Conservation (phyloP, 2,888 invertebrate genomes). For the Drosophila sordidula region DNA sequence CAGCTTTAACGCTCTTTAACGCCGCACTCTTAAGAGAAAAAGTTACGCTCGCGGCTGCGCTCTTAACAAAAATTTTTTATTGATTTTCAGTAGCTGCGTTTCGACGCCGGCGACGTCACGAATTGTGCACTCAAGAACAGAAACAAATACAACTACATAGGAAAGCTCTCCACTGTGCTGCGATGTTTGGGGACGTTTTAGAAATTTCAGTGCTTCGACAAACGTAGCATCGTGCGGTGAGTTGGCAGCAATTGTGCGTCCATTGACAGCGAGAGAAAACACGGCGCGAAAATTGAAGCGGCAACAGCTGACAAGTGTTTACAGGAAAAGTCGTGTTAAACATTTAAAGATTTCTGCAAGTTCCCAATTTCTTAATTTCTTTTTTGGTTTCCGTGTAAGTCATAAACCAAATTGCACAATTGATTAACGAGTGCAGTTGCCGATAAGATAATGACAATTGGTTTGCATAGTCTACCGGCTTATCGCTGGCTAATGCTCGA, state of each 20-base stretch:
- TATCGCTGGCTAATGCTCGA: slow-evolving; percentile 20
- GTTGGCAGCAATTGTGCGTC: neutral
- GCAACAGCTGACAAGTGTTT: slow-evolving; percentile 36
- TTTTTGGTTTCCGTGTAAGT: slow-evolving; percentile 4
- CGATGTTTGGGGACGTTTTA: slow-evolving; percentile 28
- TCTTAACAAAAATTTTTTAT: slow-evolving; percentile 43
- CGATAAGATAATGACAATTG: slow-evolving; percentile 34
- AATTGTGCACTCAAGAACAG: slow-evolving; percentile 1
- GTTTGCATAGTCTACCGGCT: slow-evolving; percentile 6
- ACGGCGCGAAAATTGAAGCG: slow-evolving; percentile 23
- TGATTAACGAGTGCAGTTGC: neutral
- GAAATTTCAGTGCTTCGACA: slow-evolving; percentile 54
- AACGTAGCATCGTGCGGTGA: slow-evolving; percentile 46
- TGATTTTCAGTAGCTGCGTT: slow-evolving; percentile 58
- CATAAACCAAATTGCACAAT: neutral
- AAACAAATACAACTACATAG: slow-evolving; percentile 29
- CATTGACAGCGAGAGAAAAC: slow-evolving; percentile 1
- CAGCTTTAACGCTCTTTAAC: slow-evolving; percentile 25
- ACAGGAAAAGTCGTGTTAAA: neutral
- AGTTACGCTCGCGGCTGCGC: slow-evolving; percentile 1
- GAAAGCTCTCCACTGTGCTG: slow-evolving; percentile 46
- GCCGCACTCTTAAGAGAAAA: slow-evolving; percentile 4
- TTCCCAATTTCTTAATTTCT: too few species aligned
- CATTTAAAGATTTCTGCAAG: neutral
- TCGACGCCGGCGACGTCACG: slow-evolving; percentile 7